Conservation (phyloP, 2,113 vertebrate species). For the Phoenicopterus ruber region DNA sequence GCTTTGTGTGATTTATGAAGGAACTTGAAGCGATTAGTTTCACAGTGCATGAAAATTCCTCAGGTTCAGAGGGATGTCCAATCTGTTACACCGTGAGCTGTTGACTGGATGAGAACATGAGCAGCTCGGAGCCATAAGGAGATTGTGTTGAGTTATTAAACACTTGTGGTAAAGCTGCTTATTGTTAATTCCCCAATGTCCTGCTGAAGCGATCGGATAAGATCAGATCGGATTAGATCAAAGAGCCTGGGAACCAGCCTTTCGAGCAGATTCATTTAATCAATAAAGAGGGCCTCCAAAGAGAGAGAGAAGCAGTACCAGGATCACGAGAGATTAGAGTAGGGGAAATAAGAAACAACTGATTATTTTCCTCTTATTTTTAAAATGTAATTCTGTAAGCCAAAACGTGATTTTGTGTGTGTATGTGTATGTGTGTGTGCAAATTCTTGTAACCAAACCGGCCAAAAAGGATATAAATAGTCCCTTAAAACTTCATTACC, state of each 20-base stretch:
- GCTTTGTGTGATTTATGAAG: constrained; percentile 85
- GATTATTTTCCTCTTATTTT: constrained; percentile 56
- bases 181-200: constrained; percentile 85
- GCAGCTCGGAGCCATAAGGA: constrained; percentile 84
- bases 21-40: constrained; percentile 87
- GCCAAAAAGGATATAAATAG: neutral
- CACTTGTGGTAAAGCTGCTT: constrained; percentile 92
- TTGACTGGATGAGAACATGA: constrained; percentile 82
- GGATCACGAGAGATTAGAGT: constrained; percentile 68
- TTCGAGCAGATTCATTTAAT: constrained; percentile 88
- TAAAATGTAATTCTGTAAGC: constrained; percentile 39
- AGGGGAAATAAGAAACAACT: constrained; percentile 65
- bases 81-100: constrained; percentile 76
- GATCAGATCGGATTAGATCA: constrained; percentile 87
- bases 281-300: constrained; percentile 81
- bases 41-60: constrained; percentile 84
- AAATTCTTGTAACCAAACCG: constrained; percentile 20
- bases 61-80: constrained; percentile 79
- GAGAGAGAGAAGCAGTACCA: constrained; percentile 52
- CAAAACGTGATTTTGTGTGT: neutral
- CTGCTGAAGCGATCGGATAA: constrained; percentile 87
- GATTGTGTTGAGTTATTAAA: constrained; percentile 94
- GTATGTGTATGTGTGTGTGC: neutral
- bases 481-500: constrained; percentile 61
- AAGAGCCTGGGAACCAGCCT: constrained; percentile 84